These are phyloP conservation scores for Byasa hedistus DNA, from an alignment of 2,888 invertebrate genomes.

Conservation along the genomic window DNA sequence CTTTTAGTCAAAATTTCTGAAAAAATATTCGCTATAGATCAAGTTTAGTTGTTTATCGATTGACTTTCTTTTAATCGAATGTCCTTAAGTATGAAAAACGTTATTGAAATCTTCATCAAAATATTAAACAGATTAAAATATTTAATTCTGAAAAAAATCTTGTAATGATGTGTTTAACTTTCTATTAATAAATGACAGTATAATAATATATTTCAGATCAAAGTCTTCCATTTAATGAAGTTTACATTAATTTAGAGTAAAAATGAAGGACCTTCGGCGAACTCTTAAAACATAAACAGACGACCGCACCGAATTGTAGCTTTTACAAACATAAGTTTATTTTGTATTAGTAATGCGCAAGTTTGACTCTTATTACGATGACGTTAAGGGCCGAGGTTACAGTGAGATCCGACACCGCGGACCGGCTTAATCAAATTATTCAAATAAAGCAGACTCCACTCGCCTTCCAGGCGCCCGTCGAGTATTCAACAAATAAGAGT, in stretches of 20 bases:
- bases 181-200: no score
- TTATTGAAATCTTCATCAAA: no score
- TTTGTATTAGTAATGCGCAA: not conserved
- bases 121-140: no score
- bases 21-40: no score
- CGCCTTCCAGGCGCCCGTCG: conserved; percentile 59
- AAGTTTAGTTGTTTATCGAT: no score
- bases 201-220: no score
- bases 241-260: conserved; percentile 2
- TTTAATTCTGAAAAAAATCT: no score
- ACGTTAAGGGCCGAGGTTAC: conserved; percentile 35
- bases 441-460: conserved; percentile 65
- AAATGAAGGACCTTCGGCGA: not conserved
- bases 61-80: no score
- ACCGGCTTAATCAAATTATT: conserved; percentile 71
- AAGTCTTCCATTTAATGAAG: not conserved
- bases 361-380: conserved; percentile 31
- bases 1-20: no score
- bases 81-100: no score
- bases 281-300: conserved; percentile 12
- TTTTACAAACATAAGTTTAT: conserved; percentile 21
- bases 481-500: conserved; percentile 55
- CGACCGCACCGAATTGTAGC: conserved; percentile 14
- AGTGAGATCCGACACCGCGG: conserved; percentile 36
- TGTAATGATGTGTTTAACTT: no score